These are phyloP conservation scores for Gastrophysa polygoni DNA, from an alignment of 2,888 invertebrate genomes.

Conservation along the genomic window DNA sequence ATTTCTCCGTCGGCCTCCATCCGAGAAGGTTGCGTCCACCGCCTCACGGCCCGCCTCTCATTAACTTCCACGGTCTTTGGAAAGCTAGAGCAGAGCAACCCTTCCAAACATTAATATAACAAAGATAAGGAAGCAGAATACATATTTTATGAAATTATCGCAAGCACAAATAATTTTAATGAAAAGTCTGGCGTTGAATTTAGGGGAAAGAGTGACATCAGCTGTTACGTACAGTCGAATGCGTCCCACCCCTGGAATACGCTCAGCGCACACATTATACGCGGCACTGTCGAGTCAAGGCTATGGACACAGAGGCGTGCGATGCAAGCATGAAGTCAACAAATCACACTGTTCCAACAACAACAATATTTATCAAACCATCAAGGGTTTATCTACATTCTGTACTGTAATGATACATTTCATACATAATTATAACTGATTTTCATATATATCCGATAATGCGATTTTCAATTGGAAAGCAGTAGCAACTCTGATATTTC, in stretches of 20 bases:
- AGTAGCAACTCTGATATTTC: too few relatives aligned
- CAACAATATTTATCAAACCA: too few relatives aligned
- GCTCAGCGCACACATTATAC: constrained; percentile 54
- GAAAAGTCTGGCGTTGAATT: constrained; percentile 56
- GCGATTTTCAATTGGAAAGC: too few relatives aligned
- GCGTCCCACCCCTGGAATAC: constrained; percentile 56
- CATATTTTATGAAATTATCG: constrained; percentile 59
- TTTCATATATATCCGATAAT: too few relatives aligned
- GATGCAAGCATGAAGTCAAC: too few relatives aligned
- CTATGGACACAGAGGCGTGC: constrained; percentile 23
- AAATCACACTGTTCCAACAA: too few relatives aligned
- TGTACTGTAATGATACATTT: too few relatives aligned
- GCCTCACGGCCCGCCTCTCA: constrained; percentile 19
- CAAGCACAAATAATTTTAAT: constrained; percentile 58
- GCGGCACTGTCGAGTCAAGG: constrained; percentile 33
- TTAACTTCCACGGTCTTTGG: constrained; percentile 31
- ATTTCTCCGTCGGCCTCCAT: background rate
- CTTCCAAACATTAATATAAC: constrained; percentile 46
- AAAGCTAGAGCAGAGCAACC: constrained; percentile 35
- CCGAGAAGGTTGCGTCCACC: constrained; percentile 12
- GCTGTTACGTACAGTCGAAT: constrained; percentile 61
- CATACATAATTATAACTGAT: too few relatives aligned
- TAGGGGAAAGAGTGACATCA: constrained; percentile 60
- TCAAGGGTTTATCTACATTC: too few relatives aligned
- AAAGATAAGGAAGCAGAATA: constrained; percentile 54